Percentiles rank a stretch among this genome's conserved stretches.
phyloP scores from a whole-genome alignment of 2,113 vertebrate species.

The Tichodroma muraria region DNA sequence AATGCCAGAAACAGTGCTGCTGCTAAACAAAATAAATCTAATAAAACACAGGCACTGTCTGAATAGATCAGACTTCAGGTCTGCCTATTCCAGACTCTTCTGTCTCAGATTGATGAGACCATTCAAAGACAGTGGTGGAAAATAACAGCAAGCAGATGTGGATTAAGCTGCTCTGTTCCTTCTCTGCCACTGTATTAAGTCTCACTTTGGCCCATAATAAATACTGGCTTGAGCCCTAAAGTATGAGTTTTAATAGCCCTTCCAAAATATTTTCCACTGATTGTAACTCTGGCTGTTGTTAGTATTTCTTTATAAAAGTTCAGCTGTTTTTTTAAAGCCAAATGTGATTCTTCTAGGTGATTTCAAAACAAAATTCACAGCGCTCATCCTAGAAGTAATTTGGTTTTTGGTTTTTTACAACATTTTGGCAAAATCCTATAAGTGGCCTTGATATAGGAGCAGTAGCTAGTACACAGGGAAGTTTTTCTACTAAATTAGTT shows the following conservation, averaged over 20 bases:
- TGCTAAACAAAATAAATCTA: conserved; percentile 44
- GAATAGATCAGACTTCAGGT: conserved; percentile 17
- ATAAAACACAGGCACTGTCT: conserved; percentile 30
- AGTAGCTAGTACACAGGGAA: background rate
- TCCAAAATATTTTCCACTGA: conserved; percentile 7
- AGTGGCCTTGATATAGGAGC: background rate
- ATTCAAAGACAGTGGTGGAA: background rate
- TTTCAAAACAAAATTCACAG: background rate
- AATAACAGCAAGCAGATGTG: conserved; percentile 10
- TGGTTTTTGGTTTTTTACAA: background rate
- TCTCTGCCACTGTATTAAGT: background rate
- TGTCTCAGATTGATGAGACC: background rate
- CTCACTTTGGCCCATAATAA: background rate
- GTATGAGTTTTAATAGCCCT: background rate
- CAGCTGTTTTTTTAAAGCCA: background rate
- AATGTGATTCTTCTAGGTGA: background rate
- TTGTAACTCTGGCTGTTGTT: background rate
- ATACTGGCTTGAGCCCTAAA: background rate
- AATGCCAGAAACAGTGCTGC: background rate
- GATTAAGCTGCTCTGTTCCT: background rate
- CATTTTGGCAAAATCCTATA: background rate
- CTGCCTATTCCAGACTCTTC: background rate
- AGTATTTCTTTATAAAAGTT: background rate
- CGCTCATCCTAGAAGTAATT: background rate
- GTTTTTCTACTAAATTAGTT: background rate